These are phyloP conservation scores for Fragum sueziense DNA, from an alignment of 2,888 invertebrate genomes.

Conservation along the genomic window DNA sequence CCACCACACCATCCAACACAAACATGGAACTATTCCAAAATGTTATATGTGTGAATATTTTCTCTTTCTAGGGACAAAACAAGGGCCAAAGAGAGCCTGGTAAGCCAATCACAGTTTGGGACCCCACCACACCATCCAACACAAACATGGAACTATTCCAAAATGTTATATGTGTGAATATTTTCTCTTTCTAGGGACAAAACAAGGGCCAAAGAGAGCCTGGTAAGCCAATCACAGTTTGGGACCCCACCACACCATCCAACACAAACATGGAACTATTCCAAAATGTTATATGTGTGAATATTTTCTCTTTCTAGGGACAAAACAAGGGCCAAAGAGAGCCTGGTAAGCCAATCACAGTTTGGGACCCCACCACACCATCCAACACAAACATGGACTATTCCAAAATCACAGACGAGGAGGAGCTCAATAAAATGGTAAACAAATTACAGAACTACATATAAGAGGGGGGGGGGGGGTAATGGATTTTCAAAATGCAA, in stretches of 20 bases:
- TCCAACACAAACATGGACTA: slow-evolving; percentile 64
- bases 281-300: no score
- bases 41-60: no score
- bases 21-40: slow-evolving; percentile 69
- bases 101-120: slow-evolving; percentile 54
- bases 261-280: slow-evolving; percentile 66
- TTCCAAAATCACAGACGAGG: slow-evolving; percentile 73
- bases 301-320: slow-evolving; percentile 36
- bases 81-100: no score
- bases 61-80: no score
- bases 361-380: slow-evolving; percentile 55
- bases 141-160: slow-evolving; percentile 67
- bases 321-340: slow-evolving; percentile 37
- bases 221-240: slow-evolving; percentile 46
- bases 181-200: no score
- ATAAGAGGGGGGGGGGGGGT: no score
- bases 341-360: slow-evolving; percentile 38
- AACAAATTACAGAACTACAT: no score
- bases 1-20: slow-evolving; percentile 41
- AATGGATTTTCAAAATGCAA: no score
- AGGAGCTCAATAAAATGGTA: slow-evolving; percentile 76
- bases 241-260: slow-evolving; percentile 54
- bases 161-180: no score
- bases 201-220: no score
- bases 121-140: slow-evolving; percentile 50